phyloP scores from a whole-genome alignment of 2,113 vertebrate genomes.

The Pipa parva region DNA sequence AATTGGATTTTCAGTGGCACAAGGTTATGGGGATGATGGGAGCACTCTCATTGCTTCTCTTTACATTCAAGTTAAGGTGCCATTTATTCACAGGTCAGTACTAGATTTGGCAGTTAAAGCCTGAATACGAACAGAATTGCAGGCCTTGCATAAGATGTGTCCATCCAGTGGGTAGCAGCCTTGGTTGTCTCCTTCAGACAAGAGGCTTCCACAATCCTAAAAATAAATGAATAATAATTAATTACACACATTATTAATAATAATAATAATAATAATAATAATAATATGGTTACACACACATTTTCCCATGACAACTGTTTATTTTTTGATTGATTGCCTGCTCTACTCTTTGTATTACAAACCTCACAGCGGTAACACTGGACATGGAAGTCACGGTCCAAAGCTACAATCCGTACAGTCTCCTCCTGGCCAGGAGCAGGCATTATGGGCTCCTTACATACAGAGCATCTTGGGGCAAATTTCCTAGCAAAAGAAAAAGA shows the following conservation, averaged over 20 bases:
- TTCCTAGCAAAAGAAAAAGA: conserved; percentile 69
- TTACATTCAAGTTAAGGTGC: conserved; percentile 22
- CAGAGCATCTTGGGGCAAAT: conserved; percentile 93
- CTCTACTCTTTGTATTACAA: conserved; percentile 27
- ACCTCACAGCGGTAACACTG: conserved; percentile 98
- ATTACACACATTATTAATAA: too few relatives aligned
- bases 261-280: too few relatives aligned
- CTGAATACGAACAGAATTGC: conserved; percentile 90
- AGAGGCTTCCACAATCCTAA: conserved; percentile 88
- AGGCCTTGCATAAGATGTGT: conserved; percentile 95
- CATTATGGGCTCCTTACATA: conserved; percentile 94
- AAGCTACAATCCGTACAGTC: conserved; percentile 92
- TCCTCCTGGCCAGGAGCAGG: conserved; percentile 94
- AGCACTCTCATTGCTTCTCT: conserved; percentile 28
- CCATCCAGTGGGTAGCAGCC: conserved; percentile 97
- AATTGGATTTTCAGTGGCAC: not conserved
- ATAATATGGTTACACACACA: too few relatives aligned
- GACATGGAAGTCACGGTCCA: conserved; percentile 96
- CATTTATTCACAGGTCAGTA: conserved; percentile 85
- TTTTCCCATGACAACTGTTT: too few relatives aligned
- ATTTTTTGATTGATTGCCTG: too few relatives aligned
- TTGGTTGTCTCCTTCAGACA: conserved; percentile 96
- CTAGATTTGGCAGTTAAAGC: conserved; percentile 93
- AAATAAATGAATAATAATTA: conserved; percentile 36
- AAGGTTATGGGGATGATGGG: conserved; percentile 44